Evolutionary conservation across 53 echinoderm and acorn worm species (phyloP).

Genomic region (Temnopleurus reevesii): DNA sequence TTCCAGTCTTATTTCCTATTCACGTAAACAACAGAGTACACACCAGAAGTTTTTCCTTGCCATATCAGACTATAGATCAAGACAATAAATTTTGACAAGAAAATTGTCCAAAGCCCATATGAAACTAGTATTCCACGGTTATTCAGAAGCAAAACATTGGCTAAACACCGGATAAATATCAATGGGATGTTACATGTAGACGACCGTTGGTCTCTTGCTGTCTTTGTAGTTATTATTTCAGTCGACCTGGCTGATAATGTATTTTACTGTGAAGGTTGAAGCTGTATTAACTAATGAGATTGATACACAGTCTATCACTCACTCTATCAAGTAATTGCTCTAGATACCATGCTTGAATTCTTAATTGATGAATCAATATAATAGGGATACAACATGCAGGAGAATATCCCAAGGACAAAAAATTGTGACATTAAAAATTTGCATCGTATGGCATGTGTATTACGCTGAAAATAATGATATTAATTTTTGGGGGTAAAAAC

Average conservation of each 20-base stretch:
- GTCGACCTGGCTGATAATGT: neutral
- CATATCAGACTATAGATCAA: too few species aligned
- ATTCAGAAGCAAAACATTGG: too few species aligned
- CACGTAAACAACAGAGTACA: neutral
- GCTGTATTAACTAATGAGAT: slow-evolving; percentile 29
- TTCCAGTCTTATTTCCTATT: neutral
- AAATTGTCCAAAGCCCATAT: too few species aligned
- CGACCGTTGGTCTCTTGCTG: too few species aligned
- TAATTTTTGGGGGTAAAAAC: too few species aligned
- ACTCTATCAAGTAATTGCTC: slow-evolving; percentile 26
- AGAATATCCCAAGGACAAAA: neutral
- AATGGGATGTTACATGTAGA: too few species aligned
- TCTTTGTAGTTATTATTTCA: neutral
- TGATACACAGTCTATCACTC: neutral
- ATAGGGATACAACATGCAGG: neutral
- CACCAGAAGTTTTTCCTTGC: neutral
- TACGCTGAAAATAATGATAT: too few species aligned
- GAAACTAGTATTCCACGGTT: too few species aligned
- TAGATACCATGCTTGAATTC: neutral
- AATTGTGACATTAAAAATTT: neutral
- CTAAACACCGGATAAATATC: too few species aligned
- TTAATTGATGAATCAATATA: neutral
- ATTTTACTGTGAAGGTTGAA: neutral
- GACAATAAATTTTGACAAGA: too few species aligned
- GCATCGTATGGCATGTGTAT: too few species aligned